These are phyloP conservation scores for Pseudomyrmex dendroicus DNA, from an alignment of 1,140 invertebrate genomes.

Conservation along the genomic window DNA sequence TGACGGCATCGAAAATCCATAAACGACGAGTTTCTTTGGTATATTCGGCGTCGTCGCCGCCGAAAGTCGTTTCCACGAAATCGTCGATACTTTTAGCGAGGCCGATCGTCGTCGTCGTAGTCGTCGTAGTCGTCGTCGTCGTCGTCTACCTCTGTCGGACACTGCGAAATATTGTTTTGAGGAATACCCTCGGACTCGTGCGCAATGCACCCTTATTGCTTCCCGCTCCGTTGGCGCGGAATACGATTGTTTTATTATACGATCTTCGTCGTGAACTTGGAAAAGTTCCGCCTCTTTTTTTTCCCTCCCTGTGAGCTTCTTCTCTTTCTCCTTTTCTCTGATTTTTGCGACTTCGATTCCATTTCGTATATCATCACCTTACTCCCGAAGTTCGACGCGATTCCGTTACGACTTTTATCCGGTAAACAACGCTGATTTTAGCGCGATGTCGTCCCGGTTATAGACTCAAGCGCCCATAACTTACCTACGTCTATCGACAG, in stretches of 20 bases:
- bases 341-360: conserved; percentile 44
- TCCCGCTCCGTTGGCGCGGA: conserved; percentile 72
- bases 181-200: conserved; percentile 68
- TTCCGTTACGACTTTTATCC: conserved; percentile 52
- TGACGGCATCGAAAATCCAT: conserved; percentile 74
- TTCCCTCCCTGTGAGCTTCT: neutral
- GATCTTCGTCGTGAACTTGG: conserved; percentile 72
- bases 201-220: conserved; percentile 70
- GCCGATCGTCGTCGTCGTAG: conserved; percentile 33
- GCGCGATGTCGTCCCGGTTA: conserved; percentile 29
- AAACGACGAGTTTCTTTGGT: conserved; percentile 58
- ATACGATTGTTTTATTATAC: conserved; percentile 77
- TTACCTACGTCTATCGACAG: neutral
- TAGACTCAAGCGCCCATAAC: conserved; percentile 6
- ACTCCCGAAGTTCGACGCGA: conserved; percentile 47
- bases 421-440: conserved; percentile 60
- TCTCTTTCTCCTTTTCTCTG: neutral
- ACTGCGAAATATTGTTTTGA: conserved; percentile 74
- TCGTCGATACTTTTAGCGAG: conserved; percentile 62
- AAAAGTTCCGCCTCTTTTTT: conserved; percentile 51
- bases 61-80: conserved; percentile 46
- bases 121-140: conserved; percentile 20
- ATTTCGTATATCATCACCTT: conserved; percentile 71
- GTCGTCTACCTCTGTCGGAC: conserved; percentile 40
- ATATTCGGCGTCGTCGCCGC: conserved; percentile 19